phyloP scores from a whole-genome alignment of 2,113 vertebrate genomes.

The Aptenodytes forsteri region DNA sequence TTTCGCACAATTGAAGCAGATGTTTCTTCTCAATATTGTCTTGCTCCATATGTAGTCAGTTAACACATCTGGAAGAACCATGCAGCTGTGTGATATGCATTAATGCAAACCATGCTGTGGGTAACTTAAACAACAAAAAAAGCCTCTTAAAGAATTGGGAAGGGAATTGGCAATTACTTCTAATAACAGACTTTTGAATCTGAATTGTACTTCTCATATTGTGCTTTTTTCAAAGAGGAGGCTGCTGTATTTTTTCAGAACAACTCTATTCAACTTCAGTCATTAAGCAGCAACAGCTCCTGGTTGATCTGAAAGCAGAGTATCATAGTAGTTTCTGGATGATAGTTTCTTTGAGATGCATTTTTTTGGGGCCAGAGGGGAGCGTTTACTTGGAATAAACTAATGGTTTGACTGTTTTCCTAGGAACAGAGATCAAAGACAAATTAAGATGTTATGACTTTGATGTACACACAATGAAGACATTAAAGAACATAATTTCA shows the following conservation, averaged over 20 bases:
- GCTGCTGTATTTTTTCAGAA: background rate
- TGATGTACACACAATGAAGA: conserved; percentile 87
- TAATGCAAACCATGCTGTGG: background rate
- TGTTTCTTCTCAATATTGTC: background rate
- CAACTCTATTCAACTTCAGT: background rate
- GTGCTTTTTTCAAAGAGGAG: background rate
- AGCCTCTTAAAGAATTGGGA: background rate
- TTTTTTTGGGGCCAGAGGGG: background rate
- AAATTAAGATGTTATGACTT: conserved; percentile 88
- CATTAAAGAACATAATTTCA: conserved; percentile 93
- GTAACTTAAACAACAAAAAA: background rate
- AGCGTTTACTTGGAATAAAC: background rate
- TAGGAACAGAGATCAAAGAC: conserved; percentile 96
- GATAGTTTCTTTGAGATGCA: background rate
- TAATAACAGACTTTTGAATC: background rate
- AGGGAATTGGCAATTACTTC: background rate
- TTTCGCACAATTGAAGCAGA: background rate
- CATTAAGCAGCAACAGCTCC: background rate
- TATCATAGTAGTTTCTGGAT: background rate
- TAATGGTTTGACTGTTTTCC: conserved; percentile 40
- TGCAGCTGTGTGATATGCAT: background rate
- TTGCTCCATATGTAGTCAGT: background rate
- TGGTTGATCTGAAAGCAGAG: background rate
- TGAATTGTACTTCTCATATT: background rate
- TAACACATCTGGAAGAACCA: conserved; percentile 15